Evolutionary conservation across 2,797 vertebrate genomes (phyloP).

Genomic region (Phrynocephalus guinanensis): DNA sequence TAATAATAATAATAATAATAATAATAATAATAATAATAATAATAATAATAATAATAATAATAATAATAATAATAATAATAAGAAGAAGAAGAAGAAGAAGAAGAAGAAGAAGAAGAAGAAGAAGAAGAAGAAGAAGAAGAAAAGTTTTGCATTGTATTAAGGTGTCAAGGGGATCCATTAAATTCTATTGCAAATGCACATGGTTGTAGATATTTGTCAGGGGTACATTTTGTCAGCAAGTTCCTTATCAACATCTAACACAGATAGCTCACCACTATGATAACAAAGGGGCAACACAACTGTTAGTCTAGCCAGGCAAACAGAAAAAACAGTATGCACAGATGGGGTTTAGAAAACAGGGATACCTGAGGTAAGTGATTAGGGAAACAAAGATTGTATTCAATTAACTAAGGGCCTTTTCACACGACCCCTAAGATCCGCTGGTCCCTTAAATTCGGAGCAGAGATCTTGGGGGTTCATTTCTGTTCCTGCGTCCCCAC

Average conservation of each 20-base stretch:
- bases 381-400: not conserved
- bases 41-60: too few relatives aligned
- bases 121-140: too few relatives aligned
- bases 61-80: too few relatives aligned
- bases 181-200: not conserved
- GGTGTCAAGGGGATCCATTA: not conserved
- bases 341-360: too few relatives aligned
- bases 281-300: not conserved
- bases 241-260: not conserved
- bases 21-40: too few relatives aligned
- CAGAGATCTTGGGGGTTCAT: too few relatives aligned
- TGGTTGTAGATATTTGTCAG: not conserved
- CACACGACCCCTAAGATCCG: too few relatives aligned
- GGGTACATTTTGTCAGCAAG: too few relatives aligned
- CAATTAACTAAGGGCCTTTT: not conserved
- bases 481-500: too few relatives aligned
- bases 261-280: not conserved
- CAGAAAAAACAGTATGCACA: not conserved
- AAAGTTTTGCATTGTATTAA: not conserved
- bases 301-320: not conserved
- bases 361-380: not conserved
- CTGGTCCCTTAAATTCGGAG: too few relatives aligned
- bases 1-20: constrained; percentile 13
- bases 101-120: not conserved
- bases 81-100: too few relatives aligned